These are phyloP conservation scores for Dromius quadrimaculatus DNA, from an alignment of 2,888 invertebrate species.

Conservation along the genomic window DNA sequence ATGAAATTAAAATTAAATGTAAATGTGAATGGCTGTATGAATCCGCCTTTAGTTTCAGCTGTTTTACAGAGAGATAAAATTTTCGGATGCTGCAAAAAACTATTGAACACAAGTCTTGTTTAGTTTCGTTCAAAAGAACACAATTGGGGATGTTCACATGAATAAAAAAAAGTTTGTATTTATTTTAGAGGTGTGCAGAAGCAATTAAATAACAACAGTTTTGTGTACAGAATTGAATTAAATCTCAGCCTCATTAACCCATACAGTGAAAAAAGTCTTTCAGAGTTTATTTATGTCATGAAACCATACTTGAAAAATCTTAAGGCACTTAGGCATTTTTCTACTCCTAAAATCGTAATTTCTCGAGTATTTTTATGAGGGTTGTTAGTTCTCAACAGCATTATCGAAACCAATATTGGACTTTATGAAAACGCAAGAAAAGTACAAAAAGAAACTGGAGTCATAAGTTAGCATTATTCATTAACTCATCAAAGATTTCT, in stretches of 20 bases:
- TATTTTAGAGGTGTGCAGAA: too few species aligned
- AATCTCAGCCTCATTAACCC: not conserved
- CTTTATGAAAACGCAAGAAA: constrained; percentile 29
- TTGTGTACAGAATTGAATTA: not conserved
- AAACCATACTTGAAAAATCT: not conserved
- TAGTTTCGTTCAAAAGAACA: too few species aligned
- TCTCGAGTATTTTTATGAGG: not conserved
- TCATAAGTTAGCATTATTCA: constrained; percentile 48
- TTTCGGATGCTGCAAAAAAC: too few species aligned
- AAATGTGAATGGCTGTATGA: too few species aligned
- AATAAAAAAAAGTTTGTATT: too few species aligned
- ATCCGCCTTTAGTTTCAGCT: too few species aligned
- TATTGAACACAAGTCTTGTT: too few species aligned
- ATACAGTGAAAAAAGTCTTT: not conserved
- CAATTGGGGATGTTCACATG: too few species aligned
- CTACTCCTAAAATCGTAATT: not conserved
- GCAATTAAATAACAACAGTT: not conserved
- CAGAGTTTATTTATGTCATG: too few species aligned
- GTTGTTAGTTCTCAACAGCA: not conserved
- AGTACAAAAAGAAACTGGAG: constrained; percentile 28
- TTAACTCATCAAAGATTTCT: constrained; percentile 35
- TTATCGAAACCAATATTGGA: constrained; percentile 7
- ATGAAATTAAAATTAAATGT: too few species aligned
- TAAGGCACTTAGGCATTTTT: not conserved
- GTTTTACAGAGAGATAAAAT: too few species aligned